These are phyloP conservation scores for Argentina silus DNA, from an alignment of 2,797 vertebrate genomes.

Conservation along the genomic window DNA sequence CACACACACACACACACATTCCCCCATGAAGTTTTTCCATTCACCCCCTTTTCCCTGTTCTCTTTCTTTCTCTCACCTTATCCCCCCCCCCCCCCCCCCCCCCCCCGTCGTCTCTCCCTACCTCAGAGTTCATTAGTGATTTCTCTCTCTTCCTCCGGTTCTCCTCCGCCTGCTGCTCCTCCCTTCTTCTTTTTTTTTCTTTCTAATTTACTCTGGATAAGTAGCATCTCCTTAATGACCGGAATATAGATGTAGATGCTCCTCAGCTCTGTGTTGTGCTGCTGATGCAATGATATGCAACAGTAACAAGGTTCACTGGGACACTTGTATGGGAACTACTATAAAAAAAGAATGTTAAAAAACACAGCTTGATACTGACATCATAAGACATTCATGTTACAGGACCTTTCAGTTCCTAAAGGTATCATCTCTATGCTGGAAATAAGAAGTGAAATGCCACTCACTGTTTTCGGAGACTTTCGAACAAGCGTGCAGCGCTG, in stretches of 20 bases:
- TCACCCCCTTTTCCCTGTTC: background rate
- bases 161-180: conserved; percentile 35
- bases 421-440: too few relatives aligned
- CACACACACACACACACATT: too few relatives aligned
- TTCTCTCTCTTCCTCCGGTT: conserved; percentile 22
- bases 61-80: background rate
- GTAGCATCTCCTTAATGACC: conserved; percentile 52
- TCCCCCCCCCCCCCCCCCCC: background rate
- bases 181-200: conserved; percentile 31
- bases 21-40: too few relatives aligned
- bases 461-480: too few relatives aligned
- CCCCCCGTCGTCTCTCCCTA: conserved; percentile 20
- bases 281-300: conserved; percentile 69
- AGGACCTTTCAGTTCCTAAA: too few relatives aligned
- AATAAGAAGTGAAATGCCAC: too few relatives aligned
- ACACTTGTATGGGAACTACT: background rate
- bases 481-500: too few relatives aligned
- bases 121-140: conserved; percentile 38
- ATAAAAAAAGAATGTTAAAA: too few relatives aligned
- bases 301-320: conserved; percentile 28
- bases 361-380: too few relatives aligned
- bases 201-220: conserved; percentile 20
- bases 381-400: too few relatives aligned
- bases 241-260: conserved; percentile 33
- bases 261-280: conserved; percentile 37